A percentile compares a stretch with the other conserved stretches of the same genome.
Evolutionary conservation across 2,888 invertebrate genomes (phyloP).

Genomic region (Agrochola litura): DNA sequence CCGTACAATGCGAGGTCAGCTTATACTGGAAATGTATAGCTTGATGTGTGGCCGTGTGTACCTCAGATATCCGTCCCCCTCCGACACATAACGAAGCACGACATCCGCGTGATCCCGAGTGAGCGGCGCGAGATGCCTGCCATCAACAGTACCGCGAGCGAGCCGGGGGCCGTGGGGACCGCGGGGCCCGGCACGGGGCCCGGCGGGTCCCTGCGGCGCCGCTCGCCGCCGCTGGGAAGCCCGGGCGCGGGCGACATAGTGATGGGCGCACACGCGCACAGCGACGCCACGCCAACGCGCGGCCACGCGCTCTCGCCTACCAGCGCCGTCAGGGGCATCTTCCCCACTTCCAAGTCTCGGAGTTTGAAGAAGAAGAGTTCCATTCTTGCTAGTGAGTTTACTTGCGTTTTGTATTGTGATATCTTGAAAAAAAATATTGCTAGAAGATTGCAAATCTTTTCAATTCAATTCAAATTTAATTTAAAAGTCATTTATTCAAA

Average conservation of each 20-base stretch:
- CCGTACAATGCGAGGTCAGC: too few relatives aligned
- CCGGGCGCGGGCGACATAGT: slow-evolving; percentile 49
- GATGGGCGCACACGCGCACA: slow-evolving; percentile 58
- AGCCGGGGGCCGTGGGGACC: slow-evolving; percentile 33
- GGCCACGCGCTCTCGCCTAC: slow-evolving; percentile 82
- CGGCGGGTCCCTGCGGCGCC: slow-evolving; percentile 31
- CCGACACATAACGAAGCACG: slow-evolving; percentile 83
- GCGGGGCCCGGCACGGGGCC: slow-evolving; percentile 6
- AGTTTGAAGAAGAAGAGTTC: slow-evolving; percentile 94
- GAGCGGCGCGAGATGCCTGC: slow-evolving; percentile 78
- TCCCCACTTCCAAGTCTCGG: slow-evolving; percentile 90
- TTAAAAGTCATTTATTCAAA: too few relatives aligned
- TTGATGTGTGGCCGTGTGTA: too few relatives aligned
- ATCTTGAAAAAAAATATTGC: background rate
- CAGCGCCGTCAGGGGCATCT: slow-evolving; percentile 89
- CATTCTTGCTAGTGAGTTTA: slow-evolving; percentile 92
- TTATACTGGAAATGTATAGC: too few relatives aligned
- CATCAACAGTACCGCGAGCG: slow-evolving; percentile 77
- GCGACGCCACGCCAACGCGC: slow-evolving; percentile 29
- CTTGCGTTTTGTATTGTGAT: too few relatives aligned
- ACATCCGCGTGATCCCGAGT: slow-evolving; percentile 80
- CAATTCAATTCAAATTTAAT: too few relatives aligned
- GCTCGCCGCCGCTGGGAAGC: slow-evolving; percentile 21
- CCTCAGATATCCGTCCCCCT: slow-evolving; percentile 79
- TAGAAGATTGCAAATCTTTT: too few relatives aligned